Base-by-base conservation (phyloP, 37 sponge, comb jelly and placozoan species). In the Theonella swinhoei region DNA sequence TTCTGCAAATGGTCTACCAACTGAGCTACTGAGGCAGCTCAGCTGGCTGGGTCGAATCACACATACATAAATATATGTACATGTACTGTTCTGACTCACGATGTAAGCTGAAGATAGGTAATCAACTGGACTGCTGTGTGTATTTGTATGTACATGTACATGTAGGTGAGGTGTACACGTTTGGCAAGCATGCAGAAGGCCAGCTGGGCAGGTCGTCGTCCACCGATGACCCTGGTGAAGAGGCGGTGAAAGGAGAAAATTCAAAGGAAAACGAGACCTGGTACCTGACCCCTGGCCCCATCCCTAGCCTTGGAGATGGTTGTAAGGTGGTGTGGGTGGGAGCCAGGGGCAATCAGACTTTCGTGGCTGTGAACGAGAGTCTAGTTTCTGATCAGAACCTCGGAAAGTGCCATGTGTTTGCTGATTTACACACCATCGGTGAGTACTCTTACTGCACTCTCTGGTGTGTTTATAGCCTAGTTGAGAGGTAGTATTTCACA, bases 121-220 rank as follows among this genome's bases (percentile, higher is more conserved):
- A n/a, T n/a, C n/a, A n/a, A n/a, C n/a, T n/a, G n/a, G n/a, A n/a
- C n/a, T n/a, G n/a, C n/a, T n/a, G n/a, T n/a, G n/a, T n/a, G n/a
- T n/a, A n/a, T n/a, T n/a, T n/a, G n/a, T n/a, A n/a, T n/a, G n/a
- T n/a, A n/a, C n/a, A n/a, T n/a, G n/a, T n/a, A n/a, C n/a, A n/a
- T 47, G 14, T 14, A 47, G 91, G 92, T 19, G 81, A 93, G 39
- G 90, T 95, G 64, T 83, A 72, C 73, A 95, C 96, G 25, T 95
- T 92, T 76, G 96, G 96, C 5, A 86, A 80, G 39, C 79, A 89
- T 75, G 79, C 86, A 88, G 96, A 92, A 70, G 87, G 90, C 0
- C 96, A 95, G 65, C 85, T 95, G 30, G 96, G 96, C 31, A 47
- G 54, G 54, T 47, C 54, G 14, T n/a, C n/a, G n/a, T n/a, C n/a